Percentiles rank a stretch among this genome's conserved stretches.
Evolutionary conservation across 2,113 vertebrate species (phyloP).

Genomic region (Mugil cephalus): DNA sequence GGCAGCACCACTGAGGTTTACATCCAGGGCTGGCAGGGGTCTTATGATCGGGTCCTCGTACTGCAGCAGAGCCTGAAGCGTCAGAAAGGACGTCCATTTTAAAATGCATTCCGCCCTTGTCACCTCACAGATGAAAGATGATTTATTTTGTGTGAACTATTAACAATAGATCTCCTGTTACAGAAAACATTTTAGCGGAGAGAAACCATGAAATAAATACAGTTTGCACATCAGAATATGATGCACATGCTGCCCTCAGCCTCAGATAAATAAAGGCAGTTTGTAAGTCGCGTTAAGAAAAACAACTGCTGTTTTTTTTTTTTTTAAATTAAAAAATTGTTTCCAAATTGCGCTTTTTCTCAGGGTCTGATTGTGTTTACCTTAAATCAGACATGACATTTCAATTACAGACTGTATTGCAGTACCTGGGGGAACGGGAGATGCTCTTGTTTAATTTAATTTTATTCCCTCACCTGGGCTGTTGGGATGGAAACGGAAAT

Average conservation of each 20-base stretch:
- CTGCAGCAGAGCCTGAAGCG: constrained; percentile 80
- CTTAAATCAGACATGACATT: constrained; percentile 47
- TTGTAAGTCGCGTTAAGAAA: constrained; percentile 41
- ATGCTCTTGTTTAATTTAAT: constrained; percentile 38
- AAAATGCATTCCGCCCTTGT: constrained; percentile 5
- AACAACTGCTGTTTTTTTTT: neutral
- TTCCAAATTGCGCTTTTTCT: constrained; percentile 11
- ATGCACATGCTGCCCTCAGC: constrained; percentile 8
- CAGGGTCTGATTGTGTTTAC: constrained; percentile 24
- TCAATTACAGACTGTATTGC: constrained; percentile 36
- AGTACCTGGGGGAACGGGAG: constrained; percentile 8
- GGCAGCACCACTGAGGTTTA: constrained; percentile 94
- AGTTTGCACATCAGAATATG: constrained; percentile 26
- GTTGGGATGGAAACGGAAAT: constrained; percentile 84
- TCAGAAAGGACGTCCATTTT: neutral
- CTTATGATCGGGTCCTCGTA: constrained; percentile 82
- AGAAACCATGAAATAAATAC: constrained; percentile 23
- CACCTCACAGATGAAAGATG: neutral
- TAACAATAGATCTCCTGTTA: constrained; percentile 1
- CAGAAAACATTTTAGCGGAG: too few relatives aligned
- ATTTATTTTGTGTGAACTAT: constrained; percentile 6
- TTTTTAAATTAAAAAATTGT: constrained; percentile 5
- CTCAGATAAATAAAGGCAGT: constrained; percentile 32
- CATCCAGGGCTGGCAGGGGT: constrained; percentile 78
- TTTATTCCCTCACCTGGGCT: constrained; percentile 87